Conservation (phyloP, 2,888 invertebrate species). For the Drosophila anceps region DNA sequence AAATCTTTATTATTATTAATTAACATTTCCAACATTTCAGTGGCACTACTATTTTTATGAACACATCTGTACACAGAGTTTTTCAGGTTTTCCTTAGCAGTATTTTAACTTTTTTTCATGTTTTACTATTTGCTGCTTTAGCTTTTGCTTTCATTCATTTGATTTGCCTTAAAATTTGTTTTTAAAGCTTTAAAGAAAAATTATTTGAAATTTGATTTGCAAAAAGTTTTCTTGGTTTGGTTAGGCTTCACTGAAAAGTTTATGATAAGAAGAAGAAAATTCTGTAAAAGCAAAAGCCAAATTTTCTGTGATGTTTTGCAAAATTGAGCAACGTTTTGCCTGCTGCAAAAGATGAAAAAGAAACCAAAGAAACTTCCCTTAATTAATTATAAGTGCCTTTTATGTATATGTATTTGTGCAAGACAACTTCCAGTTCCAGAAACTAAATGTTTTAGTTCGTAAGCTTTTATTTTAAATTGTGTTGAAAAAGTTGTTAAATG, state of each 20-base stretch:
- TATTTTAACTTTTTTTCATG: slow-evolving; percentile 3
- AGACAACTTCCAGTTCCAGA: slow-evolving; percentile 23
- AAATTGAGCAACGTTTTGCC: slow-evolving; percentile 58
- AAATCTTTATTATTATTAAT: too few relatives aligned
- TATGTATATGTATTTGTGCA: slow-evolving; percentile 7
- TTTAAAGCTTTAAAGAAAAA: slow-evolving; percentile 70
- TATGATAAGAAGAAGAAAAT: slow-evolving; percentile 12
- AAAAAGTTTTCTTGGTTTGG: slow-evolving; percentile 80
- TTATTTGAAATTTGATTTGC: slow-evolving; percentile 8
- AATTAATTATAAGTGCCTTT: slow-evolving; percentile 61
- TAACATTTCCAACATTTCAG: too few relatives aligned
- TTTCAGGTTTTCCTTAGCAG: not conserved
- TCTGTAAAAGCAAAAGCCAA: slow-evolving; percentile 10
- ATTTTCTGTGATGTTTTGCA: slow-evolving; percentile 46
- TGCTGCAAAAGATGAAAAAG: slow-evolving; percentile 35
- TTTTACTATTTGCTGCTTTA: slow-evolving; percentile 38
- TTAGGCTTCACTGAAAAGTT: slow-evolving; percentile 40
- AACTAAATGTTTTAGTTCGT: slow-evolving; percentile 54
- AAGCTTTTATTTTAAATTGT: slow-evolving; percentile 37
- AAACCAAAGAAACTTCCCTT: not conserved
- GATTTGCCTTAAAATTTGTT: slow-evolving; percentile 76
- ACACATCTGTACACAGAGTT: not conserved
- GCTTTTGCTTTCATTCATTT: slow-evolving; percentile 42
- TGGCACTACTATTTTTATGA: too few relatives aligned
- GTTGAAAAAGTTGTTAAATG: slow-evolving; percentile 16